A percentile compares a stretch with the other conserved stretches of the same genome.
Conservation (phyloP, 35 echinoderm and acorn worm species). For the Diadema setosum region DNA sequence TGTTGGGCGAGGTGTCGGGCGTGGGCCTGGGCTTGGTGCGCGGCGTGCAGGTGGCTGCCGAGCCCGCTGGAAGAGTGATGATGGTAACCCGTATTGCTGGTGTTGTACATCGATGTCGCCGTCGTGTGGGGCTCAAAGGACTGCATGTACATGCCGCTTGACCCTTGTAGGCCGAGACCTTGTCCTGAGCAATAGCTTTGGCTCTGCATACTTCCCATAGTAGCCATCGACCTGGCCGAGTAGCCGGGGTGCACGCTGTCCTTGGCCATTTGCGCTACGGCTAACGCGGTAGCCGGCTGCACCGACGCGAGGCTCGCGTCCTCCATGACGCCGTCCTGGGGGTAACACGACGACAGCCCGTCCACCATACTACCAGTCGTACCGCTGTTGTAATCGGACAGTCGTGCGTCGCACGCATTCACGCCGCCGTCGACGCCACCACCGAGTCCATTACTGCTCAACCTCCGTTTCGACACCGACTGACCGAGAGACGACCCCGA, state of each 20-base stretch:
- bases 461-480: conserved; percentile 34
- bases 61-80: conserved; percentile 51
- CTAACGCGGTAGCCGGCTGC: conserved; percentile 88
- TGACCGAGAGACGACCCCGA: conserved; percentile 30
- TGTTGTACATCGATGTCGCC: conserved; percentile 54
- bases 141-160: conserved; percentile 88
- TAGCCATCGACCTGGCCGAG: conserved; percentile 35
- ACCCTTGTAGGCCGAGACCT: conserved; percentile 43
- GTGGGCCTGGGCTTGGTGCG: conserved; percentile 63
- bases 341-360: conserved; percentile 78
- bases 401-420: conserved; percentile 23
- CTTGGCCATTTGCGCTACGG: conserved; percentile 97
- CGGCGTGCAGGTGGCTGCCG: conserved; percentile 34
- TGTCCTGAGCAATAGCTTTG: conserved; percentile 64
- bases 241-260: conserved; percentile 71
- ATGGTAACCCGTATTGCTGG: conserved; percentile 56
- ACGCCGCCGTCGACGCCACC: conserved; percentile 53
- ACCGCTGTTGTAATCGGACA: conserved; percentile 55
- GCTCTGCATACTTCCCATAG: conserved; percentile 26
- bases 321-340: conserved; percentile 74
- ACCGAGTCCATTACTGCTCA: conserved; percentile 7
- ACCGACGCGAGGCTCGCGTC: conserved; percentile 63
- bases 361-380: conserved; percentile 57
- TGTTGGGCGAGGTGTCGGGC: conserved; percentile 70
- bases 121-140: conserved; percentile 66